These are phyloP conservation scores for Microcebus griseorufus DNA, from an alignment of 2,113 vertebrate genomes.

Conservation along the genomic window DNA sequence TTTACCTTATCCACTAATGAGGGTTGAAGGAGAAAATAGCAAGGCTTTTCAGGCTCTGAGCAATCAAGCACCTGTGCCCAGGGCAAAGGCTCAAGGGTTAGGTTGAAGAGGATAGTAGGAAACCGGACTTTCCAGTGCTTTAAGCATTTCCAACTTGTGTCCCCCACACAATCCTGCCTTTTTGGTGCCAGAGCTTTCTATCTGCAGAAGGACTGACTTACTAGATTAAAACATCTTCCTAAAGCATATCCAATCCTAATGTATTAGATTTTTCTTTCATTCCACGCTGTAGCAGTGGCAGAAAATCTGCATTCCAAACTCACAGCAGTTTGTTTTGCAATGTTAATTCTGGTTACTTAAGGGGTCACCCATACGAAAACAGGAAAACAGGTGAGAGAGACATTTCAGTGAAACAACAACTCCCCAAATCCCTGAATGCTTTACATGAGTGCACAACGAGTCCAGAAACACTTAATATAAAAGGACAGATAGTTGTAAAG, in stretches of 20 bases:
- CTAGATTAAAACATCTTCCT: not conserved
- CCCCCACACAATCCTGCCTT: too few relatives aligned
- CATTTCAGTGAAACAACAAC: not conserved
- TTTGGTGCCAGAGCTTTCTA: not conserved
- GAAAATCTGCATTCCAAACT: not conserved
- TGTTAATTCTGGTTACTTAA: constrained; percentile 16
- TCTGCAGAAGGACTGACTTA: not conserved
- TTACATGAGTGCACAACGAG: not conserved
- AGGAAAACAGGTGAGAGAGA: constrained; percentile 27
- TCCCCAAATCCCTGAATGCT: not conserved
- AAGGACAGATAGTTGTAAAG: constrained; percentile 2
- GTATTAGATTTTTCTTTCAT: not conserved
- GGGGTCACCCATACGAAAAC: not conserved
- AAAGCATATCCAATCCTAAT: not conserved
- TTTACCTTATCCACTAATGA: not conserved
- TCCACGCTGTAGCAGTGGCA: not conserved
- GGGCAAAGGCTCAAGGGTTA: not conserved
- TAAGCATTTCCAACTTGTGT: not conserved
- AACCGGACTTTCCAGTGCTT: not conserved
- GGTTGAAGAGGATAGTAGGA: not conserved
- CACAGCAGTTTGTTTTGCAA: not conserved
- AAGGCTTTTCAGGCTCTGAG: not conserved
- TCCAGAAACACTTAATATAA: not conserved
- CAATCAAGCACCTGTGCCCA: accelerated
- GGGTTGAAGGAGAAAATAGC: not conserved